Evolutionary conservation across 2,888 invertebrate genomes (phyloP), one percentile per base, ranked within the genome.

Genomic region (Oeneis ivallda): DNA sequence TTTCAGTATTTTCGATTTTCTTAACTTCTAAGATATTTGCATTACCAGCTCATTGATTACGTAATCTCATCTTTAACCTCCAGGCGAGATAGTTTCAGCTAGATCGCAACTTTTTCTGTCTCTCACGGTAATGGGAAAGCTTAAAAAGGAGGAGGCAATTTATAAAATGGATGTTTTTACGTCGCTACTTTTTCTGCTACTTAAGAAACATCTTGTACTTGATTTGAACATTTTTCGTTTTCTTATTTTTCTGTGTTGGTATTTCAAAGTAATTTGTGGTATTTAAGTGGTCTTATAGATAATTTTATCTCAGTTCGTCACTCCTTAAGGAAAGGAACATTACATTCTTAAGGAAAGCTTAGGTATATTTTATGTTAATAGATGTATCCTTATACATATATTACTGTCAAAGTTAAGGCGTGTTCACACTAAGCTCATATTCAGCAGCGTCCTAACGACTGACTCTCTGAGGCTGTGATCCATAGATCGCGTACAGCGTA

Each of bases 1-100:
- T 15, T 53, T 15, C 13, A 34, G 10, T 10, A 54, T 37, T 37
- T 15, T 26, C 13, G n/a, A 41, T 41, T 19, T 19, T 57, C 5
- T 39, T 15, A 17, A n/a, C 17, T 11, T 47, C 15, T 43, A 50
- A 32, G 17, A 26, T 10, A 17, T 56, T 47, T 45, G 50, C 39
- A 66, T 62, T 53, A 62, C 45, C 50, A 45, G 57, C 39, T 66
- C 61, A 62, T 57, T 58, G 66, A 58, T 62, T 58, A 62, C 50
- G 54, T 56, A 62, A 66, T 66, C 58, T 53, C 17, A 62, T 66
- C 58, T 52, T 61, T 58, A 52, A 62, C 58, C 59, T 49, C 53
- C 47, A 8, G 41, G 39, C 52, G 57, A 58, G 37, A 57, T 53
- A 58, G 61, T 54, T 37, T 49, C 32, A 49, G 49, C 34, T 19